Percentiles rank a stretch among this genome's conserved stretches.
These are phyloP conservation scores for Aphidoletes aphidimyza DNA, from an alignment of 2,888 invertebrate genomes.

Conservation along the genomic window DNA sequence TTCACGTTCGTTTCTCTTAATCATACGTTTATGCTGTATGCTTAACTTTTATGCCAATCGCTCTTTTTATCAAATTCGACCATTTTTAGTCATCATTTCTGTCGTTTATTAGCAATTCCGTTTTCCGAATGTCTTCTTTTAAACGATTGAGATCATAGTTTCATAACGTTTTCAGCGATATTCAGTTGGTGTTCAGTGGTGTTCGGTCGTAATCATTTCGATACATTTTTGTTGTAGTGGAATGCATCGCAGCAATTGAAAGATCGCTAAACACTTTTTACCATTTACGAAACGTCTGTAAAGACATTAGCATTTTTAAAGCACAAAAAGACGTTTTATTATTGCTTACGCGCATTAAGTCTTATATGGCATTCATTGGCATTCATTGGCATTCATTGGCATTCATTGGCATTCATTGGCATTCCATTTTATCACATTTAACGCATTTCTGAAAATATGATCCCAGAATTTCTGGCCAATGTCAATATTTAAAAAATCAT, in stretches of 20 bases:
- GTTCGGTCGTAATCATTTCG: neutral
- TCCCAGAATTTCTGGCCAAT: too few relatives aligned
- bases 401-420: too few relatives aligned
- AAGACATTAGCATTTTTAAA: neutral
- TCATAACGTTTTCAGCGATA: too few relatives aligned
- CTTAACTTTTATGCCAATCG: neutral
- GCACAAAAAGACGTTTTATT: neutral
- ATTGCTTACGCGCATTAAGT: too few relatives aligned
- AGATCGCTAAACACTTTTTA: too few relatives aligned
- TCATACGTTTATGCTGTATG: neutral
- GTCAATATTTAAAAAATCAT: too few relatives aligned
- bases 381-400: too few relatives aligned
- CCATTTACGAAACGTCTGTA: neutral
- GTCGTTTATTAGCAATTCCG: constrained; percentile 29
- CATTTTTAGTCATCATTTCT: neutral
- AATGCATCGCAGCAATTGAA: neutral
- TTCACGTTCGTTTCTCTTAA: neutral
- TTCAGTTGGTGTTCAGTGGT: too few relatives aligned
- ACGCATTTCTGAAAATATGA: too few relatives aligned
- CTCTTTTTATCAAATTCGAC: constrained; percentile 28
- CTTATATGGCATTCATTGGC: neutral
- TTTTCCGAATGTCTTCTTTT: constrained; percentile 43
- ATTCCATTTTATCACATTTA: too few relatives aligned
- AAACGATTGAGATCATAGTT: neutral
- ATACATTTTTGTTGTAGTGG: neutral